Conservation (phyloP, 2,888 invertebrate species). For the Dysmachus trigonus region DNA sequence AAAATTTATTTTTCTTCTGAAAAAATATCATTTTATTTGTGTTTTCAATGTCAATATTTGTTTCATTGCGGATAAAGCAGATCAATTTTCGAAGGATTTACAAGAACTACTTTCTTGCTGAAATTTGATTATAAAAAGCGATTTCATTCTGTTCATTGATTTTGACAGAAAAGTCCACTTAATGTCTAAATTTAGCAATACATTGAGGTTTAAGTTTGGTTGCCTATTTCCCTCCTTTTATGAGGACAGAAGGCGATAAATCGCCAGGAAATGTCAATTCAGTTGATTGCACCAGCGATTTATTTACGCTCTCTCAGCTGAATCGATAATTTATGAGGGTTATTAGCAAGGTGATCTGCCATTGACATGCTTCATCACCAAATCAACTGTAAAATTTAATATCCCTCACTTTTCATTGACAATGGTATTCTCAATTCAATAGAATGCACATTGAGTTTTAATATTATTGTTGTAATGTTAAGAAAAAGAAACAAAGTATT, state of each 20-base stretch:
- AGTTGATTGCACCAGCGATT: neutral
- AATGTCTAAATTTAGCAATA: neutral
- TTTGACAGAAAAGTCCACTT: neutral
- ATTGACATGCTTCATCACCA: neutral
- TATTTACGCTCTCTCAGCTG: neutral
- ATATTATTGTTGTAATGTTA: no score
- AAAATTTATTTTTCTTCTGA: no score
- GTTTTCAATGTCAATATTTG: no score
- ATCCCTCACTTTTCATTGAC: neutral
- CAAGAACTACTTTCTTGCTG: neutral
- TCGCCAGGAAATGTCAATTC: neutral
- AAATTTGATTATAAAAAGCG: neutral
- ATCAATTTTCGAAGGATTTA: no score
- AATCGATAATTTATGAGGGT: neutral
- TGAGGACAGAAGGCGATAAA: neutral
- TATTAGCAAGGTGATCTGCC: neutral
- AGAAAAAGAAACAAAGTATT: no score
- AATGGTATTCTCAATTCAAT: neutral
- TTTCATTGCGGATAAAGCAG: no score
- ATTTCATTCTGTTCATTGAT: neutral
- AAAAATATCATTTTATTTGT: no score
- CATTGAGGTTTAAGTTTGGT: neutral
- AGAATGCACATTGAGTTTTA: neutral
- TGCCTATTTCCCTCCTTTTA: neutral
- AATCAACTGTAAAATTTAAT: neutral